These are phyloP conservation scores for Antedon mediterranea DNA, from an alignment of 53 echinoderm and acorn worm genomes.

Conservation along the genomic window DNA sequence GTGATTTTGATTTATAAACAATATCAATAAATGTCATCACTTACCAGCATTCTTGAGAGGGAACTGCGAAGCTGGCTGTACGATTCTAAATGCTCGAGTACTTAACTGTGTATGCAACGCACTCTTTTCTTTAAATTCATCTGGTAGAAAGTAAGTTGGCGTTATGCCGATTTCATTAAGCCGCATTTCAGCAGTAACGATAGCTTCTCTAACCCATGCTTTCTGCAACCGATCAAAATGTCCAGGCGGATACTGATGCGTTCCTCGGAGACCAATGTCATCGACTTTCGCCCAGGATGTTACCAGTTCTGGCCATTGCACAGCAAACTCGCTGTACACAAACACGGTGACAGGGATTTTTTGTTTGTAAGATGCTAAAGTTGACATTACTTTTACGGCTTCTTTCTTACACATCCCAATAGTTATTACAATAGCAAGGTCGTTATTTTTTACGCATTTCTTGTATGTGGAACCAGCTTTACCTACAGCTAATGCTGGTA, in stretches of 20 bases:
- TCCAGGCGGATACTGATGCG: constrained; percentile 6
- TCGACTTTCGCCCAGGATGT: constrained; percentile 16
- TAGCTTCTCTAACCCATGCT: constrained; percentile 22
- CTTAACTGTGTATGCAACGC: no score
- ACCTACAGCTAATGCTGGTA: constrained; percentile 9
- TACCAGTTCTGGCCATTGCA: constrained; percentile 18
- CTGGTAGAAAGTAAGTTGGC: constrained; percentile 19
- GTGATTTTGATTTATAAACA: no score
- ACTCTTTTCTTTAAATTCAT: no score
- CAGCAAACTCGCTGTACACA: constrained; percentile 34
- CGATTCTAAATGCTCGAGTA: no score
- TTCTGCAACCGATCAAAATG: constrained; percentile 17
- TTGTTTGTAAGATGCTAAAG: constrained; percentile 13
- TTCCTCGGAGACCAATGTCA: constrained; percentile 28
- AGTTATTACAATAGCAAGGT: constrained; percentile 10
- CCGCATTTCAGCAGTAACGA: constrained; percentile 16
- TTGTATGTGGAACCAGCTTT: constrained; percentile 13
- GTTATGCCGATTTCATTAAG: constrained; percentile 15
- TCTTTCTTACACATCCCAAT: constrained; percentile 34
- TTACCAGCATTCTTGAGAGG: no score
- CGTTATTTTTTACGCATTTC: not conserved
- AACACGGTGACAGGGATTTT: constrained; percentile 27
- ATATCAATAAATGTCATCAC: no score
- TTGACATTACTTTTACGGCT: constrained; percentile 18
- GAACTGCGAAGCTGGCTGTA: no score